Conservation (phyloP, 2,888 invertebrate species). For the Lymantria dispar region DNA sequence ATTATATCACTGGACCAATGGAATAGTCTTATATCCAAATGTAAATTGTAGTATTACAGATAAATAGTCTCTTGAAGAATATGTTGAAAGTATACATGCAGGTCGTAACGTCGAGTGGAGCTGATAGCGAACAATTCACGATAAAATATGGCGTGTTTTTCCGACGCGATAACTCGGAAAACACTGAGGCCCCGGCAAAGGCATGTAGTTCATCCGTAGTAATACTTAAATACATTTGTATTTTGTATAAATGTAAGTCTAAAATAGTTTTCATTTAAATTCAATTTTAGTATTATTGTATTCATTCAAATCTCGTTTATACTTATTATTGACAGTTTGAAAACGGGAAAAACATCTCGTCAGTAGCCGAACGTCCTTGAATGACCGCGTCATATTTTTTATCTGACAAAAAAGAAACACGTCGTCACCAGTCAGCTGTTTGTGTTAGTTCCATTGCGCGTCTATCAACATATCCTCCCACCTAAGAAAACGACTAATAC, state of each 20-base stretch:
- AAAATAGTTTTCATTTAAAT: neutral
- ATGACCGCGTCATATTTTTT: slow-evolving; percentile 77
- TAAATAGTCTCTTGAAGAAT: slow-evolving; percentile 19
- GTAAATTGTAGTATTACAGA: slow-evolving; percentile 4
- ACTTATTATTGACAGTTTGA: slow-evolving; percentile 49
- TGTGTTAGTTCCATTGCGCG: slow-evolving; percentile 70
- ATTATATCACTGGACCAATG: too few species aligned
- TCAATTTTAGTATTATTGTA: slow-evolving; percentile 19
- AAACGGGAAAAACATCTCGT: slow-evolving; percentile 72
- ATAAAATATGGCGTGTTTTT: slow-evolving; percentile 74
- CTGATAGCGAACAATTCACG: slow-evolving; percentile 69
- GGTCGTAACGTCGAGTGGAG: slow-evolving; percentile 36
- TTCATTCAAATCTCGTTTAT: slow-evolving; percentile 38
- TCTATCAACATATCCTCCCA: slow-evolving; percentile 69
- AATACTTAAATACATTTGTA: slow-evolving; percentile 14
- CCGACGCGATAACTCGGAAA: slow-evolving; percentile 67
- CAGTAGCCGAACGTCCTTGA: slow-evolving; percentile 73
- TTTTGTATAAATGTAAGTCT: slow-evolving; percentile 9
- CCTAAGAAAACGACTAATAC: slow-evolving; percentile 29
- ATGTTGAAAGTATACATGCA: slow-evolving; percentile 36
- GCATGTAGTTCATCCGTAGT: slow-evolving; percentile 20
- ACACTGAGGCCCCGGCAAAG: slow-evolving; percentile 47
- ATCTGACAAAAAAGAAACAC: slow-evolving; percentile 71
- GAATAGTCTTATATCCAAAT: slow-evolving; percentile 1
- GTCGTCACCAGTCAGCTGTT: slow-evolving; percentile 77